These are phyloP conservation scores for Argentina silus DNA, from an alignment of 2,797 vertebrate genomes.

Conservation along the genomic window DNA sequence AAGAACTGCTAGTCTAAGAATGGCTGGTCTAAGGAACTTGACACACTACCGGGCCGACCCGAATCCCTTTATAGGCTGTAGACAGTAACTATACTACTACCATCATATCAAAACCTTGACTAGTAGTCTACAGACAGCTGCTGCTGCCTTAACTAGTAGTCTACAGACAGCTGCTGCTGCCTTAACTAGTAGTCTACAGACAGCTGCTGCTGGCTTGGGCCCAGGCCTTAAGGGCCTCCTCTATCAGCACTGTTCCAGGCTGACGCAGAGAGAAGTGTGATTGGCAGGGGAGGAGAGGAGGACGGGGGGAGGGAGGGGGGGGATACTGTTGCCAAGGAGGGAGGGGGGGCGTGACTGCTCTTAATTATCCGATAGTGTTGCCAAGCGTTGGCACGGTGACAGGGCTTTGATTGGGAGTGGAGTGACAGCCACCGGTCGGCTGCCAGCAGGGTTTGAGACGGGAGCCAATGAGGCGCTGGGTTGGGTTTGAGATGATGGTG, in stretches of 20 bases:
- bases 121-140: too few relatives aligned
- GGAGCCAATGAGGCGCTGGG: not conserved
- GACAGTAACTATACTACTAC: slow-evolving; percentile 27
- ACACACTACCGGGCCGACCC: slow-evolving; percentile 3
- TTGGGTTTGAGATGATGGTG: slow-evolving; percentile 1
- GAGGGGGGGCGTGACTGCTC: slow-evolving; percentile 51
- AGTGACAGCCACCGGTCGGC: slow-evolving; percentile 1
- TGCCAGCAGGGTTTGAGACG: slow-evolving; percentile 18
- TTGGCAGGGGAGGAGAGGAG: slow-evolving; percentile 58
- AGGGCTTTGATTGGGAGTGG: slow-evolving; percentile 18
- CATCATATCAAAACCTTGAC: too few relatives aligned
- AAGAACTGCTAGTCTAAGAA: too few relatives aligned
- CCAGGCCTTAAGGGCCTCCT: slow-evolving; percentile 65
- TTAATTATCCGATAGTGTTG: slow-evolving; percentile 64
- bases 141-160: too few relatives aligned
- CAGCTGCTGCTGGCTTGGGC: slow-evolving; percentile 34
- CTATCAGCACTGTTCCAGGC: slow-evolving; percentile 68
- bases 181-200: too few relatives aligned
- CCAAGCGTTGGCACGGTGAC: slow-evolving; percentile 60
- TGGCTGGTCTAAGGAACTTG: too few relatives aligned
- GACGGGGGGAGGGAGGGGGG: slow-evolving; percentile 41
- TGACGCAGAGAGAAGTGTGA: slow-evolving; percentile 65
- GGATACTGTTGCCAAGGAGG: slow-evolving; percentile 61
- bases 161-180: too few relatives aligned
- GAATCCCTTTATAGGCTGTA: slow-evolving; percentile 40